phyloP scores from a whole-genome alignment of 2,797 vertebrate species.

The Eospalax fontanierii region DNA sequence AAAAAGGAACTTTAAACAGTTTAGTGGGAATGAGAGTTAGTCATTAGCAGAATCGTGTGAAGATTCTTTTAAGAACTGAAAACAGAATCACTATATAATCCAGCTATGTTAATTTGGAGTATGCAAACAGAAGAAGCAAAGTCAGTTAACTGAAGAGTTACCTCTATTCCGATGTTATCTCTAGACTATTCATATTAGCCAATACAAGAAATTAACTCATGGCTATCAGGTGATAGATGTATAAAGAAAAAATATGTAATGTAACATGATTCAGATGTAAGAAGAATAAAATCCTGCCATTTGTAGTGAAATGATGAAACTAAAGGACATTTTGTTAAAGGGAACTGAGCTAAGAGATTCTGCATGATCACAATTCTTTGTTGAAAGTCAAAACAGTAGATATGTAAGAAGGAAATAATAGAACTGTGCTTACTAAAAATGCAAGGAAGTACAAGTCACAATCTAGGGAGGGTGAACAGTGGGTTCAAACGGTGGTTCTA shows the following conservation, averaged over 20 bases:
- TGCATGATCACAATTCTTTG: neutral
- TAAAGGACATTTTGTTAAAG: neutral
- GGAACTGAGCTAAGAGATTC: neutral
- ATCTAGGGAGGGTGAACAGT: neutral
- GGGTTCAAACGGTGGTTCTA: neutral
- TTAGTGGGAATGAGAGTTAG: neutral
- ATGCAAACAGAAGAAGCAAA: neutral
- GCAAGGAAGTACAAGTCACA: neutral
- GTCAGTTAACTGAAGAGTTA: neutral
- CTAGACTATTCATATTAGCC: neutral
- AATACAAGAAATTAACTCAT: neutral
- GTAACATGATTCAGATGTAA: neutral
- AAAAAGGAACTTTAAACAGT: neutral
- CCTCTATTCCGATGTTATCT: neutral
- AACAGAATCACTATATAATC: neutral
- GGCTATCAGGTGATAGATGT: neutral
- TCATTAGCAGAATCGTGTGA: neutral
- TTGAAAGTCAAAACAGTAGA: neutral
- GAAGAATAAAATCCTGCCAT: neutral
- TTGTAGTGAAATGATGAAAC: neutral
- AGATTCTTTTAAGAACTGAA: neutral
- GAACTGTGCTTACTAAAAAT: neutral
- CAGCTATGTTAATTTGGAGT: neutral
- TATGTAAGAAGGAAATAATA: neutral
- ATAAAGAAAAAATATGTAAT: neutral